These are phyloP conservation scores for Monarcha castaneiventris DNA, from an alignment of 2,113 vertebrate genomes.

Conservation along the genomic window DNA sequence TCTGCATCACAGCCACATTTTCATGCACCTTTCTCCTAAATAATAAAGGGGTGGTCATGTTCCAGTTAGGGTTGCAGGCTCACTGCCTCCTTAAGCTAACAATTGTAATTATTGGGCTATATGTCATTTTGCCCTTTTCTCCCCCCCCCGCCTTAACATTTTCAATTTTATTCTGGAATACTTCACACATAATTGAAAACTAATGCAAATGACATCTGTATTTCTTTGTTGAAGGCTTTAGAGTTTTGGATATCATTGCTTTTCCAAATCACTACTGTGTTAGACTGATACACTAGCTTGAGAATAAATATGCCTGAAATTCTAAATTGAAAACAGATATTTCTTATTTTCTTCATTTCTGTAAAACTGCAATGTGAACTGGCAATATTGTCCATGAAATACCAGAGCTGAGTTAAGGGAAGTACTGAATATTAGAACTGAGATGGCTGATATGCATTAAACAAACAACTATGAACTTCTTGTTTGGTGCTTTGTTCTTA, in stretches of 20 bases:
- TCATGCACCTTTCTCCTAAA: conserved; percentile 67
- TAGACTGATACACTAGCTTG: not conserved
- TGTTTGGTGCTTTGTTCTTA: not conserved
- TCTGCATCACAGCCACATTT: conserved; percentile 69
- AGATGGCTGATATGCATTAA: not conserved
- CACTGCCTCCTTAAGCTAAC: not conserved
- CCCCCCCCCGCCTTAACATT: not conserved
- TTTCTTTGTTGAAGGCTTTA: not conserved
- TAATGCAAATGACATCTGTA: not conserved
- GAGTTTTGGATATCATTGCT: not conserved
- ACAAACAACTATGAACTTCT: not conserved
- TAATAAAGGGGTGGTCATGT: not conserved
- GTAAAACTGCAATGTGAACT: not conserved
- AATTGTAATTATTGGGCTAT: not conserved
- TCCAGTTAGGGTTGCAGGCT: not conserved
- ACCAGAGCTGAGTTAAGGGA: not conserved
- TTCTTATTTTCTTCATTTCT: not conserved
- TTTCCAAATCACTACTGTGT: not conserved
- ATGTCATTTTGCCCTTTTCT: not conserved
- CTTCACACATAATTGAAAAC: not conserved
- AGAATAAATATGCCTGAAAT: not conserved
- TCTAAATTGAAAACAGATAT: not conserved
- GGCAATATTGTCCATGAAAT: not conserved
- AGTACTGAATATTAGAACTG: not conserved
- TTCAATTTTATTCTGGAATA: not conserved